Evolutionary conservation across 2,113 vertebrate genomes (phyloP).

Genomic region (Carettochelys insculpta): DNA sequence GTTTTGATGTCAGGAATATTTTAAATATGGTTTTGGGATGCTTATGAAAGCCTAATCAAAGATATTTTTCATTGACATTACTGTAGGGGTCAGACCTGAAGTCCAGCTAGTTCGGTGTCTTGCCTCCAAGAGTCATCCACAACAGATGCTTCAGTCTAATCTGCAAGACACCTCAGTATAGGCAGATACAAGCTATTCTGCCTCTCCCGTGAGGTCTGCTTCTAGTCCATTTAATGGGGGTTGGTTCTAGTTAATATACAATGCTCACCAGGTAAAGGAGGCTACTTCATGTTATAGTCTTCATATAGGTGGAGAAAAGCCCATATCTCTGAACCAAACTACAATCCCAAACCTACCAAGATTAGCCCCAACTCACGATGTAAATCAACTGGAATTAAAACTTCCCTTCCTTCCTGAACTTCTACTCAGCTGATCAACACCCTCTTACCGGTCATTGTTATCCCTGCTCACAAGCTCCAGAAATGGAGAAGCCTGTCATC

Average conservation of each 20-base stretch:
- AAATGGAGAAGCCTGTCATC: neutral
- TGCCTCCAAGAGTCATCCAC: neutral
- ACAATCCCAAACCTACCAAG: neutral
- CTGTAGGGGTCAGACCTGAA: neutral
- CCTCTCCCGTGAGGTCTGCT: neutral
- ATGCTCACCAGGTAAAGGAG: neutral
- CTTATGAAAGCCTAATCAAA: neutral
- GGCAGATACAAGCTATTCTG: neutral
- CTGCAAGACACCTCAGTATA: neutral
- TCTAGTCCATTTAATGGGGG: neutral
- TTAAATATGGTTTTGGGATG: neutral
- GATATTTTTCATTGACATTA: neutral
- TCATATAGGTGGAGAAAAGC: neutral
- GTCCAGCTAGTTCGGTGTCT: neutral
- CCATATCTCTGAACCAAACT: neutral
- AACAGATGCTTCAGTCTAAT: neutral
- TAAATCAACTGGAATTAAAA: neutral
- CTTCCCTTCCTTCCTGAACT: neutral
- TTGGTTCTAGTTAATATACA: neutral
- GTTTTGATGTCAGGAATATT: neutral
- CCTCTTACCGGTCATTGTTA: neutral
- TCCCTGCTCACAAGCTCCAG: neutral
- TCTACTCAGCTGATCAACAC: neutral
- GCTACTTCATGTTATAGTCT: neutral
- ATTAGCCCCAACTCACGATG: neutral